Evolutionary conservation across 2,113 vertebrate species (phyloP).

Genomic region (Mustelus asterias): DNA sequence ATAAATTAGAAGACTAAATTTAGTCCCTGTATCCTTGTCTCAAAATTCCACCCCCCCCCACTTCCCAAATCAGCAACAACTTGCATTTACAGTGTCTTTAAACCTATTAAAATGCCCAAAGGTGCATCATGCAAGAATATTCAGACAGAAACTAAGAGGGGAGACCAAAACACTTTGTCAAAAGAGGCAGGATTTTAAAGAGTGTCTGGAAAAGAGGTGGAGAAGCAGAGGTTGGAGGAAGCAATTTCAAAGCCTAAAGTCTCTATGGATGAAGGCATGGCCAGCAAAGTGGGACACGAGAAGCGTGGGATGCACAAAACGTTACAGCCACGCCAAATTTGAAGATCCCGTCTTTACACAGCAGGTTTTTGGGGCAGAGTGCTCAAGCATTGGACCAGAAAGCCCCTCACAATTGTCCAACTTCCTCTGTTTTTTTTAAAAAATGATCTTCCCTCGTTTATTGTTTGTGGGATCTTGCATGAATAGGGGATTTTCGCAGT

Average conservation of each 20-base stretch:
- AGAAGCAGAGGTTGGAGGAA: background rate
- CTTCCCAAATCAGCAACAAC: background rate
- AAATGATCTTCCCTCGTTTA: background rate
- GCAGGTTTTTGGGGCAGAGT: background rate
- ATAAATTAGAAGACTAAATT: background rate
- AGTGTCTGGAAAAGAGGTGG: background rate
- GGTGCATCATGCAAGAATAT: too few relatives aligned
- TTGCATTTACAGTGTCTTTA: background rate
- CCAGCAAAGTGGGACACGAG: background rate
- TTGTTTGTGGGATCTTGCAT: background rate
- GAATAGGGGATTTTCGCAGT: background rate
- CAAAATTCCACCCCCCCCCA: background rate
- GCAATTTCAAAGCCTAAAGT: background rate
- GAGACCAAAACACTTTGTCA: background rate
- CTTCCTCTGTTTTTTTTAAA: too few relatives aligned
- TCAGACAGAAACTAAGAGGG: background rate
- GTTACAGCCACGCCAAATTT: background rate
- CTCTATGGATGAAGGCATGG: background rate
- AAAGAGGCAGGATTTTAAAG: background rate
- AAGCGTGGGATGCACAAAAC: background rate
- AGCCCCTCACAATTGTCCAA: background rate
- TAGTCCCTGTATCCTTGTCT: background rate
- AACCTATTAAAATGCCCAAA: background rate
- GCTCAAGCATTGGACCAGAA: too few relatives aligned
- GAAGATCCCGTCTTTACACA: background rate